Conservation (phyloP, 2,113 vertebrate genomes). For the Tragelaphus strepsiceros region DNA sequence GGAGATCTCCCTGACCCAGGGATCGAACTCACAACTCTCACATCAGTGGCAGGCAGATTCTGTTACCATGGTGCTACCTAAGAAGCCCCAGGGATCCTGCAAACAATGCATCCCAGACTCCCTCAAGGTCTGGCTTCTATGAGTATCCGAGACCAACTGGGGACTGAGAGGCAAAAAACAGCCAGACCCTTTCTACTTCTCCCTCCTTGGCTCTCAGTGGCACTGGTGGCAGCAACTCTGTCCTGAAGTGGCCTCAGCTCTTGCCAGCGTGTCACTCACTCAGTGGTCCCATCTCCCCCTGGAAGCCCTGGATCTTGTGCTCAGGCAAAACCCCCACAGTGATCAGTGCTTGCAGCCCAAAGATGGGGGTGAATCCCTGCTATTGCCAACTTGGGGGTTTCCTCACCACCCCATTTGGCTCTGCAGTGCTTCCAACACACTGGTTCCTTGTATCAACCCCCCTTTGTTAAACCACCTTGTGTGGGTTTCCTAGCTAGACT, state of each 20-base stretch:
- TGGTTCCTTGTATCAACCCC: neutral
- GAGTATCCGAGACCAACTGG: neutral
- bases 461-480: neutral
- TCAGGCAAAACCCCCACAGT: neutral
- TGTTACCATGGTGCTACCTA: neutral
- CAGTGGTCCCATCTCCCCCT: neutral
- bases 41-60: neutral
- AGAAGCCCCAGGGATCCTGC: neutral
- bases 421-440: neutral
- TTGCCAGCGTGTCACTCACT: neutral
- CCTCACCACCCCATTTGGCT: neutral
- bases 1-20: neutral
- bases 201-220: neutral
- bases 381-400: neutral
- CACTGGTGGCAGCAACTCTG: too few species aligned
- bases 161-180: neutral
- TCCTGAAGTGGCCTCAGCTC: neutral
- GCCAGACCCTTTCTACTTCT: neutral
- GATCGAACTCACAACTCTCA: rapidly evolving
- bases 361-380: neutral
- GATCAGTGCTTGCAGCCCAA: neutral
- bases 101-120: neutral
- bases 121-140: neutral
- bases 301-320: neutral
- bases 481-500: neutral